Evolutionary conservation across 1,140 invertebrate species (phyloP).

Genomic region (Wiebesia pumilae): DNA sequence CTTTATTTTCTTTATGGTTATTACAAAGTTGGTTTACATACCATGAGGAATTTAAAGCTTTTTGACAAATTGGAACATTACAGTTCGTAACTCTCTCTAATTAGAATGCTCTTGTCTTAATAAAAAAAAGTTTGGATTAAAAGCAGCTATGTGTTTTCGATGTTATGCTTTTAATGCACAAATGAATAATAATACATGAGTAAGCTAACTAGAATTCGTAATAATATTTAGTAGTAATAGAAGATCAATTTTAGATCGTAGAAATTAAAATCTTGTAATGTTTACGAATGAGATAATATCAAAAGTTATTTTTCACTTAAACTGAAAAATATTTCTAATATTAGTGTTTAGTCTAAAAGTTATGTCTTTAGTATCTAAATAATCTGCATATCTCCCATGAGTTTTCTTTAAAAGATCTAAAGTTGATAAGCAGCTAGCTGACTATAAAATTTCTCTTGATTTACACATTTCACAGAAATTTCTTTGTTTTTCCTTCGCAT

Average conservation of each 20-base stretch:
- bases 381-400: not conserved
- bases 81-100: not conserved
- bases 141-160: no score
- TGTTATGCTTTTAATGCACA: no score
- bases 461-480: not conserved
- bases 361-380: not conserved
- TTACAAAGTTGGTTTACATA: not conserved
- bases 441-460: not conserved
- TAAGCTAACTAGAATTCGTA: no score
- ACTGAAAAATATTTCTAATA: not conserved
- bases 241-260: no score
- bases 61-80: not conserved
- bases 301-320: not conserved
- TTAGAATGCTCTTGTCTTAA: not conserved
- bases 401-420: not conserved
- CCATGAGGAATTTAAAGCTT: not conserved
- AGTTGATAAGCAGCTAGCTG: constrained; percentile 12
- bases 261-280: no score
- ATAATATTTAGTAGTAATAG: no score
- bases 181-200: no score
- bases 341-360: not conserved
- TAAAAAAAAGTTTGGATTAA: not conserved
- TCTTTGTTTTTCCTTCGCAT: constrained; percentile 32
- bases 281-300: not conserved
- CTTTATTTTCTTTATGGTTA: not conserved